Base-by-base conservation (phyloP, 2,113 vertebrate genomes). In the Cheirogaleus medius region DNA sequence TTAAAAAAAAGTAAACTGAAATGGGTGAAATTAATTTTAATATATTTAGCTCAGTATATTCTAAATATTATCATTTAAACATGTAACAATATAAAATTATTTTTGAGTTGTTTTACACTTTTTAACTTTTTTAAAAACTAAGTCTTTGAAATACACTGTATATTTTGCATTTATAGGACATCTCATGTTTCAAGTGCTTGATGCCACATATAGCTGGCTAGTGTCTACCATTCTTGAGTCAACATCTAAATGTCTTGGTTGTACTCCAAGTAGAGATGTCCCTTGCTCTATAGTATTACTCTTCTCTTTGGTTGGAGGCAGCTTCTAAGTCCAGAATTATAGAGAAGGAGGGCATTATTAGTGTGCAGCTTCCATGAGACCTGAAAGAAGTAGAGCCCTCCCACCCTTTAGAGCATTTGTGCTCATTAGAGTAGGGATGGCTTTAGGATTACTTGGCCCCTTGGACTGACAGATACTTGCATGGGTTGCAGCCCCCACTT, bases 21-120 rank as follows among this genome's bases (percentile, higher is more conserved):
- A 76, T 64, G n/a, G 12, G 74, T 63, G 8, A 34, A 93, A 74
- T 90, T 83, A 73, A 64, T 12, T 92, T 96, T 82, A 89, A 95
- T 74, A 44, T n/a, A 6, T 89, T 92, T 84, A 90, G 39, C 44
- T 73, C 9, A 32, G 3, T 60, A 21, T 47, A 49, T 56, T 56
- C 20, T 9, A n/a, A 83, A 80, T n/a, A 66, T 54, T 81, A 92
- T 56, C 54, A 66, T 63, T 95, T 85, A 0, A 56, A 49, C 12
- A n/a, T 42, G 3, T 29, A 91, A 86, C 18, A 73, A 49, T 7
- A 8, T 27, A 42, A 93, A 81, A 89, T 42, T n/a, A 80, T n/a
- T 95, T 52, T 39, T 56, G 3, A 85, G 44, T 23, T 25, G 6
- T 49, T 78, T 93, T 66, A 32, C 1, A 52, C 39, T 87, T 91